Base-by-base conservation (phyloP, 2,888 invertebrate genomes). In the Corbicula japonica region DNA sequence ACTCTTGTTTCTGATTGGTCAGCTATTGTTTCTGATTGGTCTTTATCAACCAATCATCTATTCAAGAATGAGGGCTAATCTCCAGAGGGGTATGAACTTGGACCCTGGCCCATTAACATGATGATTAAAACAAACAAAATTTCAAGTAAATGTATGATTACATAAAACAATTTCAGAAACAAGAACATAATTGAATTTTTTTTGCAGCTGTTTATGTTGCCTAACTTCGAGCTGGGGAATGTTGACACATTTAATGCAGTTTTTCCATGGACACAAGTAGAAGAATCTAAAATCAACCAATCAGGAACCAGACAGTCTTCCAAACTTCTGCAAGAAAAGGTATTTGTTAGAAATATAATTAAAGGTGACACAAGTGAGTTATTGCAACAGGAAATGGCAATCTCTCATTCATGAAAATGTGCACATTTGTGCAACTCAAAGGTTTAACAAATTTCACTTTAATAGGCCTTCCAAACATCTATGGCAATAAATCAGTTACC, bases 211-310 rank as follows among this genome's bases (percentile, higher is more conserved):
- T 98, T 98, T 94, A 95, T 97, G 91, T 96, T 96, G 91, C 95
- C 96, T 46, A 95, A 96, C 76, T 95, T 98, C 91, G 96, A 96
- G 91, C 94, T 98, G 65, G 96, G 96, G 92, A 96, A 97, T 92
- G 95, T 96, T 41, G 95, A 96, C 87, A 96, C 97, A 72, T 98
- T 98, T 93, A 95, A 96, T 85, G 95, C 96, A 89, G 97, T 98
- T 38, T 98, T 98, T 94, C 96, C 97, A 54, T 96, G 95, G 91
- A 93, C 95, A 46, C 95, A 93, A 73, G 86, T 93, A 23, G 92
- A 92, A 83, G 87, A 88, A 58, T 88, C 85, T 46, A 87, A 85
- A 52, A 71, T 65, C 23, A 81, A 69, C 32, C 68, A 78, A 44
- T 52, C 86, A 34, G 71, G 79, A 8, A 80, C 85, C 32, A 76